phyloP scores from a whole-genome alignment of 2,797 vertebrate species.

The Botia kubotai region DNA sequence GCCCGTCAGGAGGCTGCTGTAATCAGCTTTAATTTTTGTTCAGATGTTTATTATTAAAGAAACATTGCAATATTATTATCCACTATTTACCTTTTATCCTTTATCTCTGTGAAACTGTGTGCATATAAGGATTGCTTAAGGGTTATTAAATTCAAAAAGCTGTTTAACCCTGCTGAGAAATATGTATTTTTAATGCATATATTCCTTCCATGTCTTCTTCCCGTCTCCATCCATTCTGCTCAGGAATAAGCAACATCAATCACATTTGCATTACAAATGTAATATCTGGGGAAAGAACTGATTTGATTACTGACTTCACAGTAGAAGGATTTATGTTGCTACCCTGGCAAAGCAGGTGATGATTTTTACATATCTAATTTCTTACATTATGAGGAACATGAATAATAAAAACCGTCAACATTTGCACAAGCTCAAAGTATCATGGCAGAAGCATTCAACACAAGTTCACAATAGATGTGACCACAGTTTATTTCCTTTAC shows the following conservation, averaged over 20 bases:
- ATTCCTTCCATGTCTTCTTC: neutral
- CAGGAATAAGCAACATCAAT: conserved; percentile 40
- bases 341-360: neutral
- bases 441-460: neutral
- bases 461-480: neutral
- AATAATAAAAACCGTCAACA: conserved; percentile 24
- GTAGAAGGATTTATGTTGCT: conserved; percentile 29
- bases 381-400: conserved; percentile 6
- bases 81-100: neutral
- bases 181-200: conserved; percentile 20
- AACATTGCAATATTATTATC: neutral
- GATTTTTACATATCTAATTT: conserved; percentile 34
- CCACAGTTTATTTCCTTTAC: conserved; percentile 2
- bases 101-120: neutral
- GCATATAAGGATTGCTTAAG: neutral
- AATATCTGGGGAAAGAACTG: conserved; percentile 44
- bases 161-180: conserved; percentile 3
- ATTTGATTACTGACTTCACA: conserved; percentile 42
- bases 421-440: conserved; percentile 17
- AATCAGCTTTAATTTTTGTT: too few species aligned
- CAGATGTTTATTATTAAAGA: neutral
- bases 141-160: neutral
- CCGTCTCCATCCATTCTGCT: conserved; percentile 43
- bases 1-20: too few species aligned
- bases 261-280: conserved; percentile 53